Conservation (phyloP, 2,113 vertebrate genomes). For the Neolamprologus modestus region DNA sequence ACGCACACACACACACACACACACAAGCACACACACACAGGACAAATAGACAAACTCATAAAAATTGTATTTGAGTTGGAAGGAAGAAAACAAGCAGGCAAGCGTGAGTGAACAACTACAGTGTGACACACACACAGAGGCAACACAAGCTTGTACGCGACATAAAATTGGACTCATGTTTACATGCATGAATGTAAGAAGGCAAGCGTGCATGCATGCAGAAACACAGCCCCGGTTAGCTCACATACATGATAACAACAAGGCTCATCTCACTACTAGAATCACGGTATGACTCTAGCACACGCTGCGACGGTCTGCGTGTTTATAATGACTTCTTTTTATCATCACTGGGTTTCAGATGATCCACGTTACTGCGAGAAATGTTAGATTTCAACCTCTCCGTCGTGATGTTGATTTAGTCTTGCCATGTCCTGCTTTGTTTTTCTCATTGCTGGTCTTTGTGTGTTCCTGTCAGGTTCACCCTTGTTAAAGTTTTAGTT, state of each 20-base stretch:
- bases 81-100: slow-evolving; percentile 1
- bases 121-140: background rate
- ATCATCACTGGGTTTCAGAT: background rate
- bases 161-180: background rate
- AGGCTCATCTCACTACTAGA: slow-evolving; percentile 18
- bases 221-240: background rate
- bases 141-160: background rate
- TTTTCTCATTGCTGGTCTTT: background rate
- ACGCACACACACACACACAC: background rate
- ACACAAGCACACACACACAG: background rate
- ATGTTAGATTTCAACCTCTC: background rate
- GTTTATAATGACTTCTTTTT: background rate
- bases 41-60: background rate
- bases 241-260: background rate
- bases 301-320: background rate
- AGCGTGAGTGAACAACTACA: background rate
- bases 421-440: background rate
- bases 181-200: background rate
- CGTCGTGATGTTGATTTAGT: background rate
- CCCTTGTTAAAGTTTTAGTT: background rate
- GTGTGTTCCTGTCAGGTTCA: background rate
- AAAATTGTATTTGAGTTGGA: slow-evolving; percentile 3
- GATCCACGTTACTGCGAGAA: background rate
- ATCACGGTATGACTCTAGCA: background rate
- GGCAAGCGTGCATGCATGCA: background rate